Evolutionary conservation across 2,113 vertebrate species (phyloP), one percentile per base, ranked within the genome.

Genomic region (Sciurus niger): DNA sequence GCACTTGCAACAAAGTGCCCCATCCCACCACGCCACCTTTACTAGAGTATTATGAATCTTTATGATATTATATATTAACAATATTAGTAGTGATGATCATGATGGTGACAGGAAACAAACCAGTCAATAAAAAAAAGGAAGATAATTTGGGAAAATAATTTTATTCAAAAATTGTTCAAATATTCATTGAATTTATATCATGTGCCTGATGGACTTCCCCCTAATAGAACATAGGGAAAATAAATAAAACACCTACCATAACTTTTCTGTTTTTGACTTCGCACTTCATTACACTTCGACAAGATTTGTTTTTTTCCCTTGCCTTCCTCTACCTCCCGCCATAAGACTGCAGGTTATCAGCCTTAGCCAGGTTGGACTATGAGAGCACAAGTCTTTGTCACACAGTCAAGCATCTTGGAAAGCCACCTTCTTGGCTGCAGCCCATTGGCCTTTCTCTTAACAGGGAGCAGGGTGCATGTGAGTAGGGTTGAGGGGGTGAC

Each of bases 221-320:
- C 70, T 85, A 93, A 77, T 3, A 88, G 24, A 68, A 90, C 70
- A 13, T 32, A 88, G 77, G 55, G 51, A 78, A 84, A 94, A 70
- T 51, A 90, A 84, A 67, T 53, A 60, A 72, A 78, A 80, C 0
- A 0, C n/a, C 63, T 3, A 58, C 8, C 6, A 78, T 28, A 74
- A 43, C 78, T 80, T 48, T 78, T 86, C 48, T 96, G 78, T 58
- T 37, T 79, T 93, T 86, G 63, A 68, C 28, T 86, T 32, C 63
- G 89, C 13, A 63, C 30, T 88, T 96, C 70, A 60, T 72, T 90
- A 88, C 80, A 84, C 37, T 93, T 92, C 60, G 90, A 90, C 80
- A 90, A 80, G 92, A 87, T 68, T 14, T 48, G 20, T 90, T 76
- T 89, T 93, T 32, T 93, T 20, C 24, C 16, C 14, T 40, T 20